Evolutionary conservation across 2,888 invertebrate genomes (phyloP), one percentile per base, ranked within the genome.

Genomic region (Fragum sueziense): DNA sequence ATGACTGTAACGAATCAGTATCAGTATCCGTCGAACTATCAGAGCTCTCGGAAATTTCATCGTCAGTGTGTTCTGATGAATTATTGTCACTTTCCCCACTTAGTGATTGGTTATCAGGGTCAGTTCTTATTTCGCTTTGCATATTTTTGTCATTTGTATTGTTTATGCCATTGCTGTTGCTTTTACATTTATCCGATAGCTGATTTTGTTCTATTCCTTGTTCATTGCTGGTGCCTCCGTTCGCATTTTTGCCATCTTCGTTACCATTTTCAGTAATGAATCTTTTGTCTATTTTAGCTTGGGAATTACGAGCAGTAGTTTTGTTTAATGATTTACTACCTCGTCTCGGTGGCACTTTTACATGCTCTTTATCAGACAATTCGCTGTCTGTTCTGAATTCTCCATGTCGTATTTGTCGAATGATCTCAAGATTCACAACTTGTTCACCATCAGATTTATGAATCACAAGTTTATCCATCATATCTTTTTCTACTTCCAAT

Each of bases 391-490:
- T 65, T 14, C 41, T 65, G 11, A 41, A 20, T 25, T 37, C 25
- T 25, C 37, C 41, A 9, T 25, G 22, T 17, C 41, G 37, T n/a
- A 65, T 65, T 11, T 65, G 41, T 41, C 65, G n/a, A 41, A 65
- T 65, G 22, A 65, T 22, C 41, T 65, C 65, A 2, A 65, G 41
- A 25, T 65, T 65, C 3, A 65, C n/a, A 37, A 41, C 41, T 4
- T 37, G 65, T 33, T 65, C 41, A 14, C 34, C 34, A 9, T 65
- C 41, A 25, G 65, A 22, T 41, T 37, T 37, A 25, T 65, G 65
- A 65, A 65, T 65, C 0, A 65, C 41, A 65, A 65, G 33, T 14
- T 65, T 65, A n/a, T 65, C 65, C 9, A 41, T 27, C 17, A 65
- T 34, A 11, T 65, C 65, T 65, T 41, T 41, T n/a, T 41, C 65